Conservation (phyloP, 2,888 invertebrate genomes). For the Tachina lurida region DNA sequence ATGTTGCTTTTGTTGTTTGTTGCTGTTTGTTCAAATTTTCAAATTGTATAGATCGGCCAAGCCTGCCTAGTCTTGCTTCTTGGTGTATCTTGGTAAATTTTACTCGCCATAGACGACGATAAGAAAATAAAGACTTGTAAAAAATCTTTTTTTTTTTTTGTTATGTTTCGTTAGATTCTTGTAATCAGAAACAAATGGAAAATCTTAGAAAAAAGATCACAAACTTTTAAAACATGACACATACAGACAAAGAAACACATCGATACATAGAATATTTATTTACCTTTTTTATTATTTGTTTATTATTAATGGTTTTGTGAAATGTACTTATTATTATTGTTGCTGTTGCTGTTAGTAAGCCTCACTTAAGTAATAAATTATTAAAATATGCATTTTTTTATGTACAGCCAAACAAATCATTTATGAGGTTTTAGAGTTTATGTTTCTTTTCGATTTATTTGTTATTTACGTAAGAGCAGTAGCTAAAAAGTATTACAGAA, state of each 20-base stretch:
- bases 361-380: slow-evolving; percentile 70
- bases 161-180: slow-evolving; percentile 12
- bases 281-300: slow-evolving; percentile 39
- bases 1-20: background rate
- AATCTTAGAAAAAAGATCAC: slow-evolving; percentile 61
- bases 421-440: slow-evolving; percentile 44
- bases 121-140: slow-evolving; percentile 48
- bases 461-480: slow-evolving; percentile 66
- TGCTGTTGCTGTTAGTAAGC: slow-evolving; percentile 42
- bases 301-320: slow-evolving; percentile 55
- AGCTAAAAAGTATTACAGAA: slow-evolving; percentile 54
- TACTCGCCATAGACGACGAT: slow-evolving; percentile 18
- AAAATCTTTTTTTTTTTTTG: slow-evolving; percentile 27
- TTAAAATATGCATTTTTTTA: slow-evolving; percentile 59
- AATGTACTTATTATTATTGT: slow-evolving; percentile 39
- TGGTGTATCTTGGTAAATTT: slow-evolving; percentile 42
- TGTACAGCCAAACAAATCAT: slow-evolving; percentile 55
- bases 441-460: slow-evolving; percentile 29
- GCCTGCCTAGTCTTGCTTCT: slow-evolving; percentile 57
- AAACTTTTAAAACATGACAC: slow-evolving; percentile 65
- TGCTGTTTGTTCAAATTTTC: slow-evolving; percentile 24
- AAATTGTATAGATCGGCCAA: slow-evolving; percentile 35
- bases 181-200: slow-evolving; percentile 49
- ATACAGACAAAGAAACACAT: slow-evolving; percentile 59
- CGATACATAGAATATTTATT: slow-evolving; percentile 35